A percentile compares a stretch with the other conserved stretches of the same genome.
Evolutionary conservation across 1,140 invertebrate genomes (phyloP).

Genomic region (Panonychus citri): DNA sequence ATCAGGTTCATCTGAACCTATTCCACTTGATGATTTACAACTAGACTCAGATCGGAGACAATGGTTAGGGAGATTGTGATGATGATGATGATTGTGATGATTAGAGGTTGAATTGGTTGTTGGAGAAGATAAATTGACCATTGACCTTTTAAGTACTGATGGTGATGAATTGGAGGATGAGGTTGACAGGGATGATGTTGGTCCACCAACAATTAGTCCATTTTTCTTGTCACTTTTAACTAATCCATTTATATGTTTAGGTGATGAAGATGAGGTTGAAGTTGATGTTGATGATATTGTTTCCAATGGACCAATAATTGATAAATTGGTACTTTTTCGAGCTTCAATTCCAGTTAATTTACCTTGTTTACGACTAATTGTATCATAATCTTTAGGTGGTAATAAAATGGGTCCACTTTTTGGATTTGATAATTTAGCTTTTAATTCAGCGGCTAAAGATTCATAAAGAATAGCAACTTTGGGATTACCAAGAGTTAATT

Average conservation of each 20-base stretch:
- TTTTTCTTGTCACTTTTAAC: not conserved
- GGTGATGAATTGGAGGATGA: not conserved
- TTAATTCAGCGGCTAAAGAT: constrained; percentile 66
- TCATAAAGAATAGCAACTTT: constrained; percentile 45
- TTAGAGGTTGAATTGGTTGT: not conserved
- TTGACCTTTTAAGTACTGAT: not conserved
- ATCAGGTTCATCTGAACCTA: constrained; percentile 55
- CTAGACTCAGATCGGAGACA: constrained; percentile 17
- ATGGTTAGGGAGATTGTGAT: not conserved
- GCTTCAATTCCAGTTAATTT: constrained; percentile 42
- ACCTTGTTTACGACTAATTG: constrained; percentile 46
- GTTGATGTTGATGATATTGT: not conserved
- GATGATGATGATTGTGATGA: not conserved
- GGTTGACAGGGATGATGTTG: not conserved
- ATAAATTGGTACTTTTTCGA: constrained; percentile 20
- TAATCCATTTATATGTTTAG: not conserved
- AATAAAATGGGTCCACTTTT: constrained; percentile 45
- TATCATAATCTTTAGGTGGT: constrained; percentile 76
- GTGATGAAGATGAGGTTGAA: not conserved
- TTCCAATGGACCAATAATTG: constrained; percentile 9
- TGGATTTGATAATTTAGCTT: constrained; percentile 45
- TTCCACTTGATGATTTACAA: constrained; percentile 35
- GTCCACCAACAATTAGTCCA: not conserved
- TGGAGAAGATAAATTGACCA: no score
- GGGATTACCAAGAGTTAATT: not conserved